Evolutionary conservation across 1,140 invertebrate genomes (phyloP).

Genomic region (Lucilia sericata): DNA sequence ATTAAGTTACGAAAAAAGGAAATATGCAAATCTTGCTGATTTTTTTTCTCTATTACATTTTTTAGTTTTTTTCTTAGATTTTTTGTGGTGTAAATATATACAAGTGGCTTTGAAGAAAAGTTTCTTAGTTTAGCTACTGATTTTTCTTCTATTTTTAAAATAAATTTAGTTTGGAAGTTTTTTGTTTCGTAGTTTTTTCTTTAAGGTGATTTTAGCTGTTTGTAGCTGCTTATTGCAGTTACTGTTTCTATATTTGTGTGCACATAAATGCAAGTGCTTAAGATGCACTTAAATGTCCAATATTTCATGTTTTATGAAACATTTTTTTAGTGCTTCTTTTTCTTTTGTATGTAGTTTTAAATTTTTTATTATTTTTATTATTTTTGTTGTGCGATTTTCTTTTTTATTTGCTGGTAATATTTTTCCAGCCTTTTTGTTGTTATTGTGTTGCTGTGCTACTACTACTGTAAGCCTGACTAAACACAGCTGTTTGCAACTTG

Average conservation of each 20-base stretch:
- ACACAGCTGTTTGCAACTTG: conserved; percentile 21
- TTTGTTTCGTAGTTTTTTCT: background rate
- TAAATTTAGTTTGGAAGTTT: background rate
- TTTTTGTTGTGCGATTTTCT: conserved; percentile 21
- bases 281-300: conserved; percentile 63
- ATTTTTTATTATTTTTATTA: background rate
- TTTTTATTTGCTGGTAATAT: background rate
- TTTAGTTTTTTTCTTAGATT: background rate
- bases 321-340: background rate
- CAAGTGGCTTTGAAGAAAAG: conserved; percentile 23
- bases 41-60: background rate
- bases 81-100: background rate
- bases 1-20: conserved; percentile 9
- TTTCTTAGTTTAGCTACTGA: conserved; percentile 31
- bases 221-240: background rate
- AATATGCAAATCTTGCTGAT: conserved; percentile 34
- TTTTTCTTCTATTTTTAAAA: background rate
- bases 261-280: conserved; percentile 60
- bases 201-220: background rate
- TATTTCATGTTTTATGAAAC: conserved; percentile 64
- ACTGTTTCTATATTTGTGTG: background rate
- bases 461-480: conserved; percentile 15
- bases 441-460: background rate
- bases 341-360: background rate
- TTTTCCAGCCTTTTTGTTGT: background rate